These are phyloP conservation scores for Melanerpes formicivorus DNA, from an alignment of 2,113 vertebrate species.

Conservation along the genomic window DNA sequence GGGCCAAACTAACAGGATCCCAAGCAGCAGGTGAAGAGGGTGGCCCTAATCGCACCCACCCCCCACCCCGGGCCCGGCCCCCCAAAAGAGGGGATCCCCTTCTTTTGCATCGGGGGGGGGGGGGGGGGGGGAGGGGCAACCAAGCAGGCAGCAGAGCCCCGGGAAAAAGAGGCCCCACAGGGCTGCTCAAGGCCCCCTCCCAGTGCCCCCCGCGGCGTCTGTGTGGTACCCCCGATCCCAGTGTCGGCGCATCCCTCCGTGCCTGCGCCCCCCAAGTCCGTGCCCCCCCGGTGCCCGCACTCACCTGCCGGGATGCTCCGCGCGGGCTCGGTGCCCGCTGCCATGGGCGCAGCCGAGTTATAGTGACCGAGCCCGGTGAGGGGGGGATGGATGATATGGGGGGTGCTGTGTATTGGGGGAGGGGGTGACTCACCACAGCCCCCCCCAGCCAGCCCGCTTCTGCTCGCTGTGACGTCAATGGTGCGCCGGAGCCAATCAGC, in stretches of 20 bases:
- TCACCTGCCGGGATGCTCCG: no score
- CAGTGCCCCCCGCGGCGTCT: background rate
- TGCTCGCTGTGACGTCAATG: slow-evolving; percentile 54
- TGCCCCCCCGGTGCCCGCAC: background rate
- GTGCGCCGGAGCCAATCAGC: slow-evolving; percentile 47
- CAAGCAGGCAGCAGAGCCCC: background rate
- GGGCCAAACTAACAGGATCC: no score
- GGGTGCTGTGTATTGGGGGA: background rate
- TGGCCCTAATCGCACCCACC: background rate
- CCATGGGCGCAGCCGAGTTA: slow-evolving; percentile 42
- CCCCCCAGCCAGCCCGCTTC: slow-evolving; percentile 32
- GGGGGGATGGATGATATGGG: background rate
- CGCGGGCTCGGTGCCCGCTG: background rate
- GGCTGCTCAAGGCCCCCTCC: background rate
- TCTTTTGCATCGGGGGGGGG: background rate
- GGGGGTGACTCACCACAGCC: slow-evolving; percentile 65
- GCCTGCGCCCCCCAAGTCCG: background rate
- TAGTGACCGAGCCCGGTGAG: slow-evolving; percentile 49
- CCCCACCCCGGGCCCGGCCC: background rate
- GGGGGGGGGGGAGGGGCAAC: background rate
- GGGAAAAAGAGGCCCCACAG: background rate
- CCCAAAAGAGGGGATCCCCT: background rate
- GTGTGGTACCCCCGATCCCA: background rate
- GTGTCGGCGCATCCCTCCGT: background rate
- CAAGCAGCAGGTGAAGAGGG: background rate